Evolutionary conservation across 1,140 invertebrate species (phyloP).

Genomic region (Cylas formicarius): DNA sequence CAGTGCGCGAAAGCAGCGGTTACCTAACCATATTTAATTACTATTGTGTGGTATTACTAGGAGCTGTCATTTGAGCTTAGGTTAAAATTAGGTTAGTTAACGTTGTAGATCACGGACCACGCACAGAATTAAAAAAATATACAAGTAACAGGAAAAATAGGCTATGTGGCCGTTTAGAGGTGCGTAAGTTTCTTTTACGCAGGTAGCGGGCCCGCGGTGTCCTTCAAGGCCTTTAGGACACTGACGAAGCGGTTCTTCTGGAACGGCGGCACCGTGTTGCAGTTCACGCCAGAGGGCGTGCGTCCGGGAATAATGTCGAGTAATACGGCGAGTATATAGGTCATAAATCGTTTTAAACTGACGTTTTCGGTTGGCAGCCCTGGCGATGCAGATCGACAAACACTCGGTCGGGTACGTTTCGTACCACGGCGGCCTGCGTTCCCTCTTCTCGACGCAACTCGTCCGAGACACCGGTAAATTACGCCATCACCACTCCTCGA

Average conservation of each 20-base stretch:
- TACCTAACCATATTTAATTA: too few relatives aligned
- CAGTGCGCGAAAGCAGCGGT: too few relatives aligned
- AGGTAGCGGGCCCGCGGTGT: conserved; percentile 64
- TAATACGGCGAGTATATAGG: conserved; percentile 45
- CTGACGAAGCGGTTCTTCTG: conserved; percentile 63
- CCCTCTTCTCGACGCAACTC: conserved; percentile 70
- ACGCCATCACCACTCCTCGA: conserved; percentile 1
- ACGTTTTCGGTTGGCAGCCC: conserved; percentile 49
- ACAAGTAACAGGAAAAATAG: not conserved
- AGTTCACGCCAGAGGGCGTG: conserved; percentile 63
- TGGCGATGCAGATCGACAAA: conserved; percentile 77
- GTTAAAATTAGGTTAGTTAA: too few relatives aligned
- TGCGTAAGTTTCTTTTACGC: conserved; percentile 18
- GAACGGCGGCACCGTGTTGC: conserved; percentile 62
- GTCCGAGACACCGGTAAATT: conserved; percentile 63
- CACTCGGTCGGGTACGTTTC: conserved; percentile 81
- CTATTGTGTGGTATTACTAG: too few relatives aligned
- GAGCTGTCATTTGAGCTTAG: too few relatives aligned
- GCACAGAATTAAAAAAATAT: too few relatives aligned
- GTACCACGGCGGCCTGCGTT: conserved; percentile 66
- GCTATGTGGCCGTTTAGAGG: not conserved
- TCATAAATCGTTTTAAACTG: conserved; percentile 7
- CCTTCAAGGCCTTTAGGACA: conserved; percentile 66
- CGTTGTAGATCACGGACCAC: too few relatives aligned
- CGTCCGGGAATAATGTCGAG: conserved; percentile 63